Evolutionary conservation across 2,113 vertebrate genomes (phyloP), one percentile per base, ranked within the genome.

Genomic region (Tichodroma muraria): DNA sequence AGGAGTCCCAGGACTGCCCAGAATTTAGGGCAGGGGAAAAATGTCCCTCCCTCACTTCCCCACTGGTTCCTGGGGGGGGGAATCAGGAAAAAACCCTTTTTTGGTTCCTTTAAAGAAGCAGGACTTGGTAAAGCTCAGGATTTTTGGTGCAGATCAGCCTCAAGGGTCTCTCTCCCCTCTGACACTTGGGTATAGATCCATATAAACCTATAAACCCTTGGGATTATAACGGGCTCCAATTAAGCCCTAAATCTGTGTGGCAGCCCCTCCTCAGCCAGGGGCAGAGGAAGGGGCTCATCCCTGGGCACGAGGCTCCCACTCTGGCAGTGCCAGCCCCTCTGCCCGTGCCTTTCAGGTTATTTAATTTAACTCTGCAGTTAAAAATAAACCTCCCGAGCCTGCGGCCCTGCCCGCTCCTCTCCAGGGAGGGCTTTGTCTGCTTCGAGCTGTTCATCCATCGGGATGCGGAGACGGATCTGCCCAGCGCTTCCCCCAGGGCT

Each of bases 381-480:
- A 57, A 73, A 75, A 84, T 24, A 78, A 89, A 31, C 47, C 77
- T 54, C 15, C 68, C 5, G 5, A 13, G 31, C 23, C 52, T 27
- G 14, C 80, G 65, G 83, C 54, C 61, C 84, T 35, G 86, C 28
- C 80, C 2, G 8, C 53, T 30, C 13, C 81, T 73, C 78, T 42
- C 33, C 80, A 38, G 64, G 77, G 45, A 15, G 38, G 72, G 49
- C 9, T 70, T 72, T 19, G n/a, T 3, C 1, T 24, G 56, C 59
- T 7, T 8, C 1, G 25, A 22, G 27, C 13, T 21, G 0, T 3
- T 20, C 69, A 28, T 5, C 85, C 78, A 13, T 15, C 0, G 0
- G 1, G 9, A 75, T 8, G 35, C 1, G 9, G 24, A 0, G 7
- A 15, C 3, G 37, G 53, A n/a, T 16, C 57, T 25, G 33, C 59